Base-by-base conservation (phyloP, 1,140 invertebrate genomes). In the Tachypleus tridentatus region DNA sequence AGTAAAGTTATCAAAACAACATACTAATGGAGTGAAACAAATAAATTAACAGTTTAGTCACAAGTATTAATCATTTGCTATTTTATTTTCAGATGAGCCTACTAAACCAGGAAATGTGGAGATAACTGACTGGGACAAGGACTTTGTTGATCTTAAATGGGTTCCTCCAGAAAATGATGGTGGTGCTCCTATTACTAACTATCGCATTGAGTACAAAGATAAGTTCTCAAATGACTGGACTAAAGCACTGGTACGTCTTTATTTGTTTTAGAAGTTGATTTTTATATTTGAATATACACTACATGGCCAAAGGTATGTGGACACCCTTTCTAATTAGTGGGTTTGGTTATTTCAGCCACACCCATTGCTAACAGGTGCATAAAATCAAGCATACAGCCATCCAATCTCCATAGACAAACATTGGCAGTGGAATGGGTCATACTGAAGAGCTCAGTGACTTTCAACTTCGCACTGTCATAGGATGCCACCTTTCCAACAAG, bases 161-260 rank as follows among this genome's bases (percentile, higher is more conserved):
- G 78, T 92, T 88, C 82, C 85, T 3, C 93, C 93, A 47, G 90
- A 91, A 64, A 88, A 79, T 66, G 92, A 97, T 77, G 93, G 93
- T 66, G 93, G 93, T 68, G 88, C 93, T 69, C 90, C 91, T n/a
- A 96, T 98, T 70, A 91, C 88, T 97, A 89, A 91, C 57, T 99
- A 99, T 73, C 81, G 98, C 60, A 90, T 99, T 74, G 96, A 99
- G 79, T 95, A 93, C 80, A 96, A 94, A 76, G 93, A 97, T 72
- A 96, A 95, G 76, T 89, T 89, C 68, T 87, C 88, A 3, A 84
- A 84, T 8, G 81, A 85, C 50, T 97, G 93, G 93, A 87, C 61
- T 4, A 61, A 58, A 58, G 70, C 66, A 52, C 50, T 58, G 2
- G 69, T 75, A 93, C 97, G 79, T 54, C 53, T 29, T 29, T 29